Base-by-base conservation (phyloP, 2,797 vertebrate genomes). In the Notoglanidium macrostoma region DNA sequence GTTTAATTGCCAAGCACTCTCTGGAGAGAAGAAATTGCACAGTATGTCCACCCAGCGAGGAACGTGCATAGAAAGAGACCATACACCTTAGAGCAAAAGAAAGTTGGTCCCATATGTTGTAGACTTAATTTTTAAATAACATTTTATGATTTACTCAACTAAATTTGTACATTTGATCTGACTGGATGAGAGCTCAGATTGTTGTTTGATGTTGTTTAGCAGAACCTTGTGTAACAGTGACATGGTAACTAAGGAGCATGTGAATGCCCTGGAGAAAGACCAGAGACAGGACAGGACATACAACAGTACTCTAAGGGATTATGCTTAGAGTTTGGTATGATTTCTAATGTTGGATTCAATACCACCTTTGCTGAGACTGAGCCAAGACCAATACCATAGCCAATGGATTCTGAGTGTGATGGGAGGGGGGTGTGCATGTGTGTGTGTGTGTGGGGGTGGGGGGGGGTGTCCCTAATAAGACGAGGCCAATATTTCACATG, bases 21-120 rank as follows among this genome's bases (percentile, higher is more conserved):
- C 17, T 77, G 51, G n/a, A 32, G n/a, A 54, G n/a, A 77, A 77
- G 49, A 77, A 54, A 54, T 77, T 77, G 29, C 46, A 54, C 46
- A 54, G 49, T 51, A 77, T 55, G 51, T 55, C n/a, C 51, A 55
- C 74, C 51, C n/a, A 77, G n/a, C 29, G 8, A 32, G 51, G 51
- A 55, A 29, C 32, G 44, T 76, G 74, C n/a, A 55, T 4, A 77
- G n/a, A 77, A 77, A 77, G 51, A 29, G 2, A 17, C 12, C 14
- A 51, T 29, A 76, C 11, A 73, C 70, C 44, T 74, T 29, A 74
- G 26, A 77, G n/a, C 74, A 77, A 77, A 76, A 32, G 49, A 76
- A 76, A 76, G 12, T n/a, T 29, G 7, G 46, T 15, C 26, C 40
- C 46, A 76, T 12, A 8, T 76, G 8, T n/a, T 49, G 2, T 73